Evolutionary conservation across 2,797 vertebrate genomes (phyloP).

Genomic region (Apodemus agrarius): DNA sequence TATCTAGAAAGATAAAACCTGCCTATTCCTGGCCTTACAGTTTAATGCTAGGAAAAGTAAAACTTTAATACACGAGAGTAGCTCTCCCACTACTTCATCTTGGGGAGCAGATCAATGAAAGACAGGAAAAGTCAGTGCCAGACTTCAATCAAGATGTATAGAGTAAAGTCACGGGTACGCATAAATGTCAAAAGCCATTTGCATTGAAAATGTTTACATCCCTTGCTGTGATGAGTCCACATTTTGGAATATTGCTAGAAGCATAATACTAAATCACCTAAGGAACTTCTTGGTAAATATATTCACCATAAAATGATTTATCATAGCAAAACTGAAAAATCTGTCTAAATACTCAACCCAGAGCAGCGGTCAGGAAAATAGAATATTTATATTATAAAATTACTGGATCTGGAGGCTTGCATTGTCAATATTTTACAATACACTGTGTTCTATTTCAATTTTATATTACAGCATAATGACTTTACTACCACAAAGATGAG

Average conservation of each 20-base stretch:
- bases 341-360: slow-evolving; percentile 24
- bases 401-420: background rate
- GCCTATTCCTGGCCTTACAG: slow-evolving; percentile 17
- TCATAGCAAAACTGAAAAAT: slow-evolving; percentile 38
- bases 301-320: slow-evolving; percentile 55
- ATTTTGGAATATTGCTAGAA: slow-evolving; percentile 30
- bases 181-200: slow-evolving; percentile 37
- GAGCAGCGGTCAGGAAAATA: slow-evolving; percentile 12
- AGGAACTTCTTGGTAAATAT: slow-evolving; percentile 33
- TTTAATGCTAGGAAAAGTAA: slow-evolving; percentile 27
- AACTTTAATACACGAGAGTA: slow-evolving; percentile 53
- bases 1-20: slow-evolving; percentile 34
- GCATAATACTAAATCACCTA: slow-evolving; percentile 11
- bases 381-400: background rate
- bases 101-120: slow-evolving; percentile 60
- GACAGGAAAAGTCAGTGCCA: background rate
- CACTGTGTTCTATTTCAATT: background rate
- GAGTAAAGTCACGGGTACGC: background rate
- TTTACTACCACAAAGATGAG: background rate
- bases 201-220: slow-evolving; percentile 48
- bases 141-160: slow-evolving; percentile 55
- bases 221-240: slow-evolving; percentile 28
- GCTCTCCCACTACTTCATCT: slow-evolving; percentile 49
- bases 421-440: background rate
- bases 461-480: background rate